Evolutionary conservation across 2,888 invertebrate genomes (phyloP), one percentile per base, ranked within the genome.

Genomic region (Chaetoderma sp.): DNA sequence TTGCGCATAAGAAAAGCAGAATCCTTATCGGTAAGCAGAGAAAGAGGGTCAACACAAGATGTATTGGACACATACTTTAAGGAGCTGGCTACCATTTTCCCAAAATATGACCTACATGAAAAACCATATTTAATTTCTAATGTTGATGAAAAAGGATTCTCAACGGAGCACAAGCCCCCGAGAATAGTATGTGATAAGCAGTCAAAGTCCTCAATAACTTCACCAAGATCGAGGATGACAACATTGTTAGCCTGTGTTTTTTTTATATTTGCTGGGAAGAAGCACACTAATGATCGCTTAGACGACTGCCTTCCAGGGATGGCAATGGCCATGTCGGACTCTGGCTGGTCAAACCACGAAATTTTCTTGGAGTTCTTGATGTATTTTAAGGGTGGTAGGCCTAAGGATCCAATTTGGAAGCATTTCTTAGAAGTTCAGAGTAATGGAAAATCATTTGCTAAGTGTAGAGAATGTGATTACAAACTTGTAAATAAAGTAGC

Each of bases 81-180:
- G n/a, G 62, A 59, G 33, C 50, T 65, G 8, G 33, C 25, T 6
- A 10, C 13, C 1, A 62, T 62, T 13, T 3, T 68, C 4, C 18
- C 10, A 1, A 68, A 65, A 42, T 60, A 68, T 32, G 33, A 65
- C 25, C 16, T 68, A 18, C 47, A 33, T 21, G 60, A 63, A 8
- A 55, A 44, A 10, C 68, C 68, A 8, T 32, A 69, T 23, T 21
- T 10, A 6, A 65, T 60, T 8, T 69, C 60, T 45, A 69, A 68
- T 36, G 52, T 64, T 32, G 68, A 68, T n/a, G 62, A 65, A 39
- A 68, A 68, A 21, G 68, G 68, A 21, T 27, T 69, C 3, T 56
- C 47, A 16, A 54, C 55, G 30, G 60, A 60, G 27, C 49, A 33
- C 23, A 65, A 50, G 27, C 68, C 65, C 13, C 49, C 49, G 13